These are phyloP conservation scores for Drosophila bunnanda DNA, from an alignment of 2,888 invertebrate species.

Conservation along the genomic window DNA sequence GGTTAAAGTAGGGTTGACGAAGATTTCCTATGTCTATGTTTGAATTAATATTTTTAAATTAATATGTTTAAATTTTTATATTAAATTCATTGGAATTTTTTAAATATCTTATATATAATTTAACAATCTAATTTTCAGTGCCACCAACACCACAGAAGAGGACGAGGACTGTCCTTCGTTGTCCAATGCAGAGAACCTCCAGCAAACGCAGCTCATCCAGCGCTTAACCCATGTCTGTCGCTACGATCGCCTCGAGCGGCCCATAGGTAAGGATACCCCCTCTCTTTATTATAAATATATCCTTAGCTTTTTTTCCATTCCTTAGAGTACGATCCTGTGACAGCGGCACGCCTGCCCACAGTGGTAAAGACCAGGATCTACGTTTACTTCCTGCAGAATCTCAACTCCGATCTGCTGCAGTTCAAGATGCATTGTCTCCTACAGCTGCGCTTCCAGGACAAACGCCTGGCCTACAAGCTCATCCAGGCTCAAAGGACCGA, in stretches of 20 bases:
- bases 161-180: constrained; percentile 80
- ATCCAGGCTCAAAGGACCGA: constrained; percentile 61
- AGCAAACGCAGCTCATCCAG: constrained; percentile 82
- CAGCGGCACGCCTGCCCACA: constrained; percentile 70
- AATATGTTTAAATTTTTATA: no score
- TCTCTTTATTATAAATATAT: rapidly evolving
- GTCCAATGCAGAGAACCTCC: constrained; percentile 77
- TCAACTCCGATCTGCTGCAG: constrained; percentile 81
- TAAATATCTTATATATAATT: background rate
- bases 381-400: constrained; percentile 80
- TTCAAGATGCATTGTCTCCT: constrained; percentile 79
- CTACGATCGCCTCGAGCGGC: constrained; percentile 83
- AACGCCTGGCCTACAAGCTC: constrained; percentile 72
- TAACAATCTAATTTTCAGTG: constrained; percentile 10
- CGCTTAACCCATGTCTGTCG: constrained; percentile 83
- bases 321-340: constrained; percentile 49
- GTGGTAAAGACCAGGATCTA: constrained; percentile 79
- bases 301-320: no score
- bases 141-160: constrained; percentile 46
- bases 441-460: constrained; percentile 77
- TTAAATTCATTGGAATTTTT: no score
- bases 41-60: no score
- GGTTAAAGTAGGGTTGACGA: no score
- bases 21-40: no score
- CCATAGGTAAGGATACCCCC: constrained; percentile 71